Evolutionary conservation across 2,888 invertebrate species (phyloP), one percentile per base, ranked within the genome.

Genomic region (Eupithecia vulgata): DNA sequence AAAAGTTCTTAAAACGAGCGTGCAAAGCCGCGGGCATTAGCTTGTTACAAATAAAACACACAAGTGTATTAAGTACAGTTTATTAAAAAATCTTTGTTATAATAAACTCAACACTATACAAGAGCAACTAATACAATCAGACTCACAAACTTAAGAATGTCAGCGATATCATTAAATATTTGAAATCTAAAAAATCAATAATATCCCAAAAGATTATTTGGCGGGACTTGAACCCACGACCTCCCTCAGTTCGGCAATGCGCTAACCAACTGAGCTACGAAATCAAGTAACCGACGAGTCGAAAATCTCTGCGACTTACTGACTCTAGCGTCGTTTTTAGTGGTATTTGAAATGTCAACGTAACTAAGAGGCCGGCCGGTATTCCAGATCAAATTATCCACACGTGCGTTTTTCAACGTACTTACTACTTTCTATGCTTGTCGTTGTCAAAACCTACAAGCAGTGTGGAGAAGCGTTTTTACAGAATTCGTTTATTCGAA

Each of bases 31-130:
- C n/a, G 8, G n/a, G n/a, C n/a, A 17, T 7, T n/a, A 48, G 10
- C 15, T 62, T 37, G 15, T 34, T 61, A 34, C 3, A 67, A 91
- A 90, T 88, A 85, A 90, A 91, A 91, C 87, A 78, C 85, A 76
- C 0, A 77, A 76, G 77, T 90, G 90, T 91, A 92, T 94, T 93
- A 94, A 92, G 91, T 91, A 92, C 90, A 91, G 89, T 93, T 92
- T 91, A 92, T 84, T 84, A 89, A 92, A 94, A 94, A 94, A 93
- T 93, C 93, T 94, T 94, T 94, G 93, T 93, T 94, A 92, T 91
- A 92, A 80, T 91, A 93, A 93, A 93, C 91, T 80, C 90, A 92
- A 91, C 91, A 91, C 91, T 90, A 89, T 89, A 92, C 92, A 94
- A 90, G 85, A 88, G 90, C 89, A 89, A 90, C 88, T 90, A 86